Percentiles rank a stretch among this genome's conserved stretches.
phyloP scores from a whole-genome alignment of 2,113 vertebrate genomes.

The Cyanoliseus patagonus region DNA sequence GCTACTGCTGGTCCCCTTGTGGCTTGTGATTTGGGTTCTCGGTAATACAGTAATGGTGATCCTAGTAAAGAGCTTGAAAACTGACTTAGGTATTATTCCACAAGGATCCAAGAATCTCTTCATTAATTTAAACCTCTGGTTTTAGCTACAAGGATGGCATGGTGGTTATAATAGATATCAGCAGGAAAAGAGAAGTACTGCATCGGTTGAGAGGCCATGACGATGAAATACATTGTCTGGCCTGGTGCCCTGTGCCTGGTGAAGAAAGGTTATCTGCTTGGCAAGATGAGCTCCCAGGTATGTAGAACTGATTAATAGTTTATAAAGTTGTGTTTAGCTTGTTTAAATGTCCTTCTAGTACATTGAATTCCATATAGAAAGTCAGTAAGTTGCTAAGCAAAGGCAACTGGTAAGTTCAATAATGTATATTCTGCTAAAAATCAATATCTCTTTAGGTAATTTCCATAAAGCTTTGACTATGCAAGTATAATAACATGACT shows the following conservation, averaged over 20 bases:
- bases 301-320: neutral
- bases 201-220: slow-evolving; percentile 92
- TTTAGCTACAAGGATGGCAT: slow-evolving; percentile 96
- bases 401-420: neutral
- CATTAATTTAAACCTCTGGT: neutral
- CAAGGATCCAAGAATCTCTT: neutral
- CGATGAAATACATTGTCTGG: slow-evolving; percentile 92
- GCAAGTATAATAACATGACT: neutral
- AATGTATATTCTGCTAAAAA: neutral
- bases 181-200: slow-evolving; percentile 87
- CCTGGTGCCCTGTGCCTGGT: slow-evolving; percentile 83
- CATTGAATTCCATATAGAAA: neutral
- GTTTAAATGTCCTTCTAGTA: neutral
- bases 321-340: neutral
- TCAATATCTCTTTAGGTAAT: neutral
- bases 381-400: neutral
- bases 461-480: neutral
- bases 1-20: neutral
- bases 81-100: neutral
- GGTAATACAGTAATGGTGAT: neutral
- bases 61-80: neutral
- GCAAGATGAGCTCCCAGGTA: slow-evolving; percentile 81
- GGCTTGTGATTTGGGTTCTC: neutral
- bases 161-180: slow-evolving; percentile 90
- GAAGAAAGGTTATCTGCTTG: slow-evolving; percentile 73